Conservation (phyloP, 2,113 vertebrate species). For the Carassius carassius region DNA sequence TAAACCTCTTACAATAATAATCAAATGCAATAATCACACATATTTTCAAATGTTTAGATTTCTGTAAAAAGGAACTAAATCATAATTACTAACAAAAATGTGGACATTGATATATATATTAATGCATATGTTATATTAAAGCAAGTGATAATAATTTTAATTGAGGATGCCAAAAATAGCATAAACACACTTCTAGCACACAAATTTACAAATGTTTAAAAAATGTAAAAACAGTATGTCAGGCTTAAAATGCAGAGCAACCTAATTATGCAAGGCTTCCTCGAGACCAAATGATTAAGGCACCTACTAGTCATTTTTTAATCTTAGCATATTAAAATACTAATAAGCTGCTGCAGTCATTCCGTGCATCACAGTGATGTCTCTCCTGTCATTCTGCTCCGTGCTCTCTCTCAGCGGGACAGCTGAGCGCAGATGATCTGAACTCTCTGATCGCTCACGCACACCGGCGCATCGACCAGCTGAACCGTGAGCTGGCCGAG, state of each 20-base stretch:
- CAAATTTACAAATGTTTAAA: no score
- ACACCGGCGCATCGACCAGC: constrained; percentile 93
- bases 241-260: background rate
- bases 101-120: no score
- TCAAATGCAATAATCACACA: no score
- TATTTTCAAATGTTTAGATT: no score
- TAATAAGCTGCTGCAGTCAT: background rate
- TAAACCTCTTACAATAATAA: no score
- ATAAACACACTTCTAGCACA: background rate
- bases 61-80: no score
- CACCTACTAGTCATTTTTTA: no score
- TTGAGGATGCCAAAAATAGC: background rate
- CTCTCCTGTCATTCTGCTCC: background rate
- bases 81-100: no score
- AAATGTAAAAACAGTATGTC: background rate
- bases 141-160: no score
- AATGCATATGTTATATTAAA: no score
- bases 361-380: background rate
- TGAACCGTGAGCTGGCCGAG: constrained; percentile 88
- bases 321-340: background rate
- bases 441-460: constrained; percentile 93
- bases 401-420: constrained; percentile 77
- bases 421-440: constrained; percentile 85
- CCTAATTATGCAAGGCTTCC: no score
- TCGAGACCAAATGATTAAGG: no score